These are phyloP conservation scores for Polypterus bichir DNA, from an alignment of 2,113 vertebrate species.

Conservation along the genomic window DNA sequence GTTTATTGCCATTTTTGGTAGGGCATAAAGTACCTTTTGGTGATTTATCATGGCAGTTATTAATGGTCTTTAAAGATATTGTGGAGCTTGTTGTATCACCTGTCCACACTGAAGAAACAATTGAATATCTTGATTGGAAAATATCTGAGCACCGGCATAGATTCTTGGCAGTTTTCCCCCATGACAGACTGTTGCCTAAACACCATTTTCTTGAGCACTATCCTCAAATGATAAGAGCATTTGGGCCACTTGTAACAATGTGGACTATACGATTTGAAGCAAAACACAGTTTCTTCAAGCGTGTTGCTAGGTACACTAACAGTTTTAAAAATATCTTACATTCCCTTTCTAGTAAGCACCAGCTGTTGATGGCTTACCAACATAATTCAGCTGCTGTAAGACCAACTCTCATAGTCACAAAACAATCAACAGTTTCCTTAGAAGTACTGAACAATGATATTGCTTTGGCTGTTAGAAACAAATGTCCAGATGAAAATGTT, in stretches of 20 bases:
- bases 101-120: neutral
- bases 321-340: conserved; percentile 17
- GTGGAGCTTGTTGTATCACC: neutral
- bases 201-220: neutral
- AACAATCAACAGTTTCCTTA: conserved; percentile 6
- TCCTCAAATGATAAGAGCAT: neutral
- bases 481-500: conserved; percentile 4
- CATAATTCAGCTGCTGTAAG: neutral
- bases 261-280: conserved; percentile 13
- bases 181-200: neutral
- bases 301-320: conserved; percentile 6
- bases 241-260: neutral
- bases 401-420: neutral
- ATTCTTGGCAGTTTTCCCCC: neutral
- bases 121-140: neutral
- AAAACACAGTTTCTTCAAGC: conserved; percentile 20
- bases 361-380: conserved; percentile 9
- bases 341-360: conserved; percentile 17
- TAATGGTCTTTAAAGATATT: neutral
- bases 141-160: neutral
- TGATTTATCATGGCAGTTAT: neutral
- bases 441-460: conserved; percentile 4
- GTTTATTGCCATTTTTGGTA: neutral
- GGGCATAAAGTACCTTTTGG: conserved; percentile 8
- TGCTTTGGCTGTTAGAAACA: neutral